Percentiles rank a stretch among this genome's conserved stretches.
phyloP scores from a whole-genome alignment of 2,113 vertebrate species.

The Turdus rufiventris region DNA sequence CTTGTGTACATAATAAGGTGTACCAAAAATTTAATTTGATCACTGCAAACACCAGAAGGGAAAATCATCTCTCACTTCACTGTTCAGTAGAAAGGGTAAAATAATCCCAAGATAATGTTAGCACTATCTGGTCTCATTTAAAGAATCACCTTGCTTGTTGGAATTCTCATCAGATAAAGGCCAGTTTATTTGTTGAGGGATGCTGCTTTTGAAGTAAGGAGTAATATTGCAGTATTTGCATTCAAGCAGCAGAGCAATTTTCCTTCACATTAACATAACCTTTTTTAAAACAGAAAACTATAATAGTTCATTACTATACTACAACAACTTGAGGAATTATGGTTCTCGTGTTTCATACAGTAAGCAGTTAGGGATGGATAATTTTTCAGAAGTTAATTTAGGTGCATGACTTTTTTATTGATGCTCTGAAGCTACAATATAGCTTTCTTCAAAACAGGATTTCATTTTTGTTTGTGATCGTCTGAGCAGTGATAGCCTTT shows the following conservation, averaged over 20 bases:
- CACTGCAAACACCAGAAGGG: neutral
- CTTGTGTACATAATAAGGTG: neutral
- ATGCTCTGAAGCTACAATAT: neutral
- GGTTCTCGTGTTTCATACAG: neutral
- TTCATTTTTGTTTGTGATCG: neutral
- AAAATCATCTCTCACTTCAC: conserved; percentile 1
- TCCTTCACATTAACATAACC: neutral
- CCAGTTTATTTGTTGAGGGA: neutral
- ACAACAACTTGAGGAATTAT: neutral
- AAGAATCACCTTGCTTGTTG: neutral
- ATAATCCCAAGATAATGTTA: neutral
- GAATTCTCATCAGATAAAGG: conserved; percentile 13
- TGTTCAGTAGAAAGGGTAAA: neutral
- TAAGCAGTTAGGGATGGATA: neutral
- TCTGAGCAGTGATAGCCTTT: neutral
- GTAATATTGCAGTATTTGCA: neutral
- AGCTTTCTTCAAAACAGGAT: neutral
- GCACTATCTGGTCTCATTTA: neutral
- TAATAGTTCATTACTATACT: neutral
- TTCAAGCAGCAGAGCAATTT: neutral
- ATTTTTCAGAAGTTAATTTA: neutral
- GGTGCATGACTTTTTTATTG: neutral
- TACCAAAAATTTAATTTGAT: conserved; percentile 8
- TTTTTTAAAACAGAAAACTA: neutral
- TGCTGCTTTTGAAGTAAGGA: neutral